Evolutionary conservation across 2,888 invertebrate genomes (phyloP).

Genomic region (Anoncus sp.): DNA sequence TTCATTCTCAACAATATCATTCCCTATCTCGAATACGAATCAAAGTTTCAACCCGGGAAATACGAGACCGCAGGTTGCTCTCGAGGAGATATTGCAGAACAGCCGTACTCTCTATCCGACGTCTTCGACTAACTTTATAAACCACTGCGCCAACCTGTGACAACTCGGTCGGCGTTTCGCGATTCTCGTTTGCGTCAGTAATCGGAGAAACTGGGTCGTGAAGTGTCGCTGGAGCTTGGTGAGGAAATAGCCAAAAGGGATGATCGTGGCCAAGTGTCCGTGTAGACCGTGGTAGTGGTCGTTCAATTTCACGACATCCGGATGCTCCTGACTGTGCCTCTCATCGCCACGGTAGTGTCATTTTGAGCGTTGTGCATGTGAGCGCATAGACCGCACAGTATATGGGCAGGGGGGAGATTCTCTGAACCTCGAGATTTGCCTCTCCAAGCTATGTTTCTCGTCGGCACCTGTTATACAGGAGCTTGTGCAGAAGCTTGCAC

Average conservation of each 20-base stretch:
- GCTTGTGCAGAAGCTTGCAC: constrained; percentile 49
- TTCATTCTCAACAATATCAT: constrained; percentile 38
- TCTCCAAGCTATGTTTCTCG: constrained; percentile 46
- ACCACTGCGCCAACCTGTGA: constrained; percentile 56
- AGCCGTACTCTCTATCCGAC: constrained; percentile 17
- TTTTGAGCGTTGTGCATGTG: constrained; percentile 45
- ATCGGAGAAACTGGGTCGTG: constrained; percentile 60
- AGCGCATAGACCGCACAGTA: constrained; percentile 28
- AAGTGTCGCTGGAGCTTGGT: constrained; percentile 49
- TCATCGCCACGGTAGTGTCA: constrained; percentile 47
- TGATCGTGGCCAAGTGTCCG: constrained; percentile 61
- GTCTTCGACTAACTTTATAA: constrained; percentile 53
- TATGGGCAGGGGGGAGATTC: constrained; percentile 9
- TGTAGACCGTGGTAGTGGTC: constrained; percentile 53
- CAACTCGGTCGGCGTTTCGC: constrained; percentile 52
- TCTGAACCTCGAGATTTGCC: constrained; percentile 20
- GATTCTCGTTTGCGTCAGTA: constrained; percentile 61
- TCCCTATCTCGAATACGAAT: constrained; percentile 29
- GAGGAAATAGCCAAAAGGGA: constrained; percentile 53
- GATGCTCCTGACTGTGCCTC: constrained; percentile 27
- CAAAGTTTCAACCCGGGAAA: constrained; percentile 50
- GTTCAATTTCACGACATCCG: constrained; percentile 62
- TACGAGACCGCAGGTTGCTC: constrained; percentile 18
- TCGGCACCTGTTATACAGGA: constrained; percentile 55
- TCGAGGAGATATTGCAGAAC: constrained; percentile 45